Percentiles rank a stretch among this genome's conserved stretches.
Conservation (phyloP, 2,797 vertebrate genomes). For the Microchirus variegatus region DNA sequence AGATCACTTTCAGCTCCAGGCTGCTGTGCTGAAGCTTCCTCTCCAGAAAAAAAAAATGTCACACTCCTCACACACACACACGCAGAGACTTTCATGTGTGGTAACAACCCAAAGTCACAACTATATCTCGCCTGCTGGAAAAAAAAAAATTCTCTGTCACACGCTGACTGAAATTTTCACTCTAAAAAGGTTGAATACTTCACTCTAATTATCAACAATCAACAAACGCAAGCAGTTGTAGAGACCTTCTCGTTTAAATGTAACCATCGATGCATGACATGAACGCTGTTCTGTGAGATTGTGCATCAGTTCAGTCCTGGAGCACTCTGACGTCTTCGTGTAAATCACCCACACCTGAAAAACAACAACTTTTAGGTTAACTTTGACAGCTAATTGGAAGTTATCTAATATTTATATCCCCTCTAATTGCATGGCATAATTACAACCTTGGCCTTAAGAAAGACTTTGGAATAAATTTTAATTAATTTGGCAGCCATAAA, state of each 20-base stretch:
- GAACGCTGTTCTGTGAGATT: slow-evolving; percentile 7
- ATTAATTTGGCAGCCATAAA: slow-evolving; percentile 72
- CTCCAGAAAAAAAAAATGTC: slow-evolving; percentile 54
- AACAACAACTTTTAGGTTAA: slow-evolving; percentile 55
- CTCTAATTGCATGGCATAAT: slow-evolving; percentile 77
- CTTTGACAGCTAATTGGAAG: slow-evolving; percentile 60
- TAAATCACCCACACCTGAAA: slow-evolving; percentile 50
- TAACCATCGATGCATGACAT: slow-evolving; percentile 34
- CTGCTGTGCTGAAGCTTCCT: slow-evolving; percentile 50
- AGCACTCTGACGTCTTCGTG: slow-evolving; percentile 48
- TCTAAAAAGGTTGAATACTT: slow-evolving; percentile 38
- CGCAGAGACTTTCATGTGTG: slow-evolving; percentile 58
- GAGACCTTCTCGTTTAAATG: slow-evolving; percentile 16
- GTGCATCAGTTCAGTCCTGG: slow-evolving; percentile 46
- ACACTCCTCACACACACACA: slow-evolving; percentile 54
- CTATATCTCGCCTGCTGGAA: slow-evolving; percentile 36
- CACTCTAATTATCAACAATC: slow-evolving; percentile 53
- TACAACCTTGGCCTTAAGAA: slow-evolving; percentile 75
- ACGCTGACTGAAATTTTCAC: slow-evolving; percentile 44
- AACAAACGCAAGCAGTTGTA: slow-evolving; percentile 33
- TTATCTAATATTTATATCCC: slow-evolving; percentile 72
- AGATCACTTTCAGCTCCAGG: slow-evolving; percentile 63
- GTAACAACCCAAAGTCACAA: slow-evolving; percentile 58
- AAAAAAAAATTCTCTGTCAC: slow-evolving; percentile 36
- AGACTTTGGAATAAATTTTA: slow-evolving; percentile 74